Evolutionary conservation across 2,113 vertebrate genomes (phyloP), one percentile per base, ranked within the genome.

Genomic region (Anas platyrhynchos): DNA sequence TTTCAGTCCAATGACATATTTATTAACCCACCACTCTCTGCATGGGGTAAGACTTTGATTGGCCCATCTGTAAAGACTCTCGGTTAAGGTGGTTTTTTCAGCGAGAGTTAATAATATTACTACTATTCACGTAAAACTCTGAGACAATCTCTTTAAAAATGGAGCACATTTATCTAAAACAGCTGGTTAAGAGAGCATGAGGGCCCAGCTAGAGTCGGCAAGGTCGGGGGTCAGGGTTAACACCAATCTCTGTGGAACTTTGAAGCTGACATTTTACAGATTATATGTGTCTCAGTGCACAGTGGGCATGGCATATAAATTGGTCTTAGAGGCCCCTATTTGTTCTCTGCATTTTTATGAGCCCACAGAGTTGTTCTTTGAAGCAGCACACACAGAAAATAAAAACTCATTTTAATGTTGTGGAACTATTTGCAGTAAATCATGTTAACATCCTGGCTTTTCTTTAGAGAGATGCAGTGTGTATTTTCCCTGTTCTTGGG

Each of bases 181-280:
- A 99, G 99, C 99, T 99, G 99, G 98, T 97, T 97, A 95, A 97
- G 97, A 97, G 98, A 98, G 98, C 97, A 88, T 84, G 95, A 98
- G 96, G 96, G 97, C 98, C 97, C 98, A 98, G 97, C 97, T 97
- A 98, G 98, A 98, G 98, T 98, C 98, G 85, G 97, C 22, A 86
- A 95, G 98, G 98, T 98, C 97, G 97, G 91, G 97, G 99, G 98
- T 99, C 98, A 98, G 98, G 98, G 98, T 98, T 98, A 98, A 99
- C 98, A 98, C 98, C 98, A 98, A 98, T 98, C 99, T 98, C 97
- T 91, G 97, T 98, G 96, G 98, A 98, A 98, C 99, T 99, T 99
- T 99, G 98, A 99, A 99, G 98, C 98, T 98, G 94, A 99, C 98
- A 96, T 98, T 98, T 99, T 99, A 99, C 98, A 99, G 98, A 99